Base-by-base conservation (phyloP, 2,113 vertebrate species). In the Dromaius novaehollandiae region DNA sequence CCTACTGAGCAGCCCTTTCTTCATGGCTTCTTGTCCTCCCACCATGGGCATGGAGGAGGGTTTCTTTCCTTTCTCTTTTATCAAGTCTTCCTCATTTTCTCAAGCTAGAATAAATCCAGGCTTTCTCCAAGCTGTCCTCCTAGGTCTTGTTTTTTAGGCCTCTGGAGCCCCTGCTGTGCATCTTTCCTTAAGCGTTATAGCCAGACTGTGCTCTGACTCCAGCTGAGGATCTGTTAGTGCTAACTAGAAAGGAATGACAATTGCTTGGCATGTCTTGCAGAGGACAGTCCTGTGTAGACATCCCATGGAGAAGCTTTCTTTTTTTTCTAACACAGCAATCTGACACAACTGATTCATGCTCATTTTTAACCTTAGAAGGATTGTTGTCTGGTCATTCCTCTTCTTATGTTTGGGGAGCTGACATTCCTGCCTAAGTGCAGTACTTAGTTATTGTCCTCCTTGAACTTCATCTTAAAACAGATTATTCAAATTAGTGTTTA, bases 11-110 rank as follows among this genome's bases (percentile, higher is more conserved):
- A 65, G 44, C 20, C 20, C 22, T 51, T 70, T 15, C 17, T 13
- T 73, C 0, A 0, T 46, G 56, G 30, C 9, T 85, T 12, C 38
- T 50, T 76, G 42, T 61, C 17, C 10, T 79, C 25, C 19, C 19
- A 40, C 38, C 12, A 11, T 3, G 26, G 20, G 8, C 32, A 44
- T 0, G 1, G 36, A 70, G 53, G 30, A 0, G 0, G 66, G 2
- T 61, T 66, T 86, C 58, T 51, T 89, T 46, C 48, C 7, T 58
- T 80, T 9, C 50, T 65, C 25, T 88, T 79, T 82, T 48, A 53
- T 2, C 2, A 40, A 74, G 36, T 65, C 7, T 91, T 74, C 20
- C 25, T 2, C 26, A 46, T 2, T 7, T 64, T 84, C 20, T 76
- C 64, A 66, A 40, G 34, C n/a, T 22, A 56, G 46, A 78, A 53